Evolutionary conservation across 2,888 invertebrate species (phyloP).

Genomic region (Junonia oenone): DNA sequence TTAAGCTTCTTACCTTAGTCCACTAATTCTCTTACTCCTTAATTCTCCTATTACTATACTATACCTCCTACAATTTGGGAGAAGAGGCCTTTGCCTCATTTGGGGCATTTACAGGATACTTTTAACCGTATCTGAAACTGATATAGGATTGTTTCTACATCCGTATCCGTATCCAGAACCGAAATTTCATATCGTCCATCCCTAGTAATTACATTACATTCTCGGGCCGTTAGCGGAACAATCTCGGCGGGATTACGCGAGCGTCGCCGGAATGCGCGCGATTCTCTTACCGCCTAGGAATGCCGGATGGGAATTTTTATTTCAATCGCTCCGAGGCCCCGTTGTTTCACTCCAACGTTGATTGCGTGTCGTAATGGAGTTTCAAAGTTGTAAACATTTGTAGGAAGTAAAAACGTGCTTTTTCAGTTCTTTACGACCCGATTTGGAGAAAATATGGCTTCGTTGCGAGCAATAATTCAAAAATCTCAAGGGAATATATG

Average conservation of each 20-base stretch:
- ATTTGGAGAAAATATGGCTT: neutral
- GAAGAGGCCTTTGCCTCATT: too few relatives aligned
- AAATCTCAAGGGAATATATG: neutral
- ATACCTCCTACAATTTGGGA: too few relatives aligned
- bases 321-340: constrained; percentile 22
- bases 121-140: too few relatives aligned
- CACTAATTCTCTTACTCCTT: too few relatives aligned
- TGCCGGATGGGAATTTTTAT: constrained; percentile 32
- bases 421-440: neutral
- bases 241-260: constrained; percentile 60
- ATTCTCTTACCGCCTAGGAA: constrained; percentile 37
- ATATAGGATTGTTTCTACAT: too few relatives aligned
- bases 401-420: neutral
- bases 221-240: constrained; percentile 60
- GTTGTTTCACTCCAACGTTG: constrained; percentile 12
- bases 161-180: too few relatives aligned
- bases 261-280: constrained; percentile 45
- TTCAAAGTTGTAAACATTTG: constrained; percentile 16
- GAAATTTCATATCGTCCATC: too few relatives aligned
- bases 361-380: constrained; percentile 13
- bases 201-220: constrained; percentile 70
- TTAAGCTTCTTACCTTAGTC: too few relatives aligned
- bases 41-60: too few relatives aligned
- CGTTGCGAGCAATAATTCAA: neutral
- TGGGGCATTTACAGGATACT: too few relatives aligned